Base-by-base conservation (phyloP, 2,888 invertebrate species). In the Melanostoma mellinum region DNA sequence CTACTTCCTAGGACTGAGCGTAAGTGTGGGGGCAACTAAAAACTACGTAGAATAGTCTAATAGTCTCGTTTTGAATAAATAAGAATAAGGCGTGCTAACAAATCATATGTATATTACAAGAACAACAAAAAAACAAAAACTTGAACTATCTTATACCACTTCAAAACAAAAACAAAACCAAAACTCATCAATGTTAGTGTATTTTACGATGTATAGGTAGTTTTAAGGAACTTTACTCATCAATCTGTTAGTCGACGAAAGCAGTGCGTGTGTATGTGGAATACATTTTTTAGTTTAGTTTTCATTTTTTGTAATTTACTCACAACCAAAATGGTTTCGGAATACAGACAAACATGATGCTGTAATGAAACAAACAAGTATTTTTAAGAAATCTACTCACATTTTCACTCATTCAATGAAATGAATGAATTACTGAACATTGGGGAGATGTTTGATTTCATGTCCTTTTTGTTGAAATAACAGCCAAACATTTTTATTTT, bases 121-220 rank as follows among this genome's bases (percentile, higher is more conserved):
- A 42, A 56, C 30, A 44, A 3, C 3, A 48, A 30, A 36, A 2
- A n/a, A 5, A 42, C 63, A 38, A 63, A 36, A 48, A 61, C 48
- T 36, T 63, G 48, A 63, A 48, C 63, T 63, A 30, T 32, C 10
- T 50, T 63, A 38, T 33, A 32, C 50, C 36, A 73, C 42, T 73
- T 46, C 50, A 74, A 52, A 55, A 48, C 1, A 35, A n/a, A 55
- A 33, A 33, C 5, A 36, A 48, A 53, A 53, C 8, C 30, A 2
- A 40, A 68, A 82, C 77, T 77, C 77, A 77, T 73, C 68, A 68
- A 53, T 73, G 73, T 77, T 63, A 72, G 77, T 67, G 71, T 72
- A 81, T 6, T 67, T 56, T 61, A 68, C 61, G 36, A 56, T 81
- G 72, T 82, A 77, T 56, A 67, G 58, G 36, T 77, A 73, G 56